These are phyloP conservation scores for Laticauda laticaudata DNA, from an alignment of 2,113 vertebrate genomes.

Conservation along the genomic window DNA sequence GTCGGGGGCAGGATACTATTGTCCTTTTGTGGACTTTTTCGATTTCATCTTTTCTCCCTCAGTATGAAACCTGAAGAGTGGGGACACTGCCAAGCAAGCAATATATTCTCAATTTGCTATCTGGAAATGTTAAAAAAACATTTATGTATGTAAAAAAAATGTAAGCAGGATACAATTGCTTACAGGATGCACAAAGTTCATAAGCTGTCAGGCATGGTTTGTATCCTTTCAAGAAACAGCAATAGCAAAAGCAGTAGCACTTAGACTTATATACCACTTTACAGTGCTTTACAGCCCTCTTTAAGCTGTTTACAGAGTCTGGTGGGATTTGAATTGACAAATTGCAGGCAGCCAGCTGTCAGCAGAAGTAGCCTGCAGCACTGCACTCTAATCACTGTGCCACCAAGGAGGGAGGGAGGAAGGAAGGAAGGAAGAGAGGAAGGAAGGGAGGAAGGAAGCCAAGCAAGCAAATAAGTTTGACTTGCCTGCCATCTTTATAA, in stretches of 20 bases:
- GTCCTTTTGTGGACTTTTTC: neutral
- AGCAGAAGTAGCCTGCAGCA: too few species aligned
- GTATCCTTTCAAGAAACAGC: too few species aligned
- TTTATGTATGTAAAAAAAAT: neutral
- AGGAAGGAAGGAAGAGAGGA: too few species aligned
- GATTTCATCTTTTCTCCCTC: neutral
- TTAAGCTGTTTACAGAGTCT: too few species aligned
- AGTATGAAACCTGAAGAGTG: neutral
- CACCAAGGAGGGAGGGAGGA: neutral
- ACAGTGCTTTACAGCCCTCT: too few species aligned
- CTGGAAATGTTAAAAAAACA: neutral
- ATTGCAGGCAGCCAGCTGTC: too few species aligned
- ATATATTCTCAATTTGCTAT: conserved; percentile 4
- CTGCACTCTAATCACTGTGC: too few species aligned
- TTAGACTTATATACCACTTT: too few species aligned
- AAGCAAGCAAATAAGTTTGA: too few species aligned
- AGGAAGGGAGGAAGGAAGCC: too few species aligned
- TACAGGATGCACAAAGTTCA: neutral
- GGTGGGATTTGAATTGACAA: too few species aligned
- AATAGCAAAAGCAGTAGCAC: too few species aligned
- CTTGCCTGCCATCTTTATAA: neutral
- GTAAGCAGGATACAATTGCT: neutral
- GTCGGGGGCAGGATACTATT: neutral
- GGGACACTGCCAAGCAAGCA: neutral
- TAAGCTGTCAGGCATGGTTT: neutral